These are phyloP conservation scores for Tetranychus piercei DNA, from an alignment of 2,888 invertebrate genomes.

Conservation along the genomic window DNA sequence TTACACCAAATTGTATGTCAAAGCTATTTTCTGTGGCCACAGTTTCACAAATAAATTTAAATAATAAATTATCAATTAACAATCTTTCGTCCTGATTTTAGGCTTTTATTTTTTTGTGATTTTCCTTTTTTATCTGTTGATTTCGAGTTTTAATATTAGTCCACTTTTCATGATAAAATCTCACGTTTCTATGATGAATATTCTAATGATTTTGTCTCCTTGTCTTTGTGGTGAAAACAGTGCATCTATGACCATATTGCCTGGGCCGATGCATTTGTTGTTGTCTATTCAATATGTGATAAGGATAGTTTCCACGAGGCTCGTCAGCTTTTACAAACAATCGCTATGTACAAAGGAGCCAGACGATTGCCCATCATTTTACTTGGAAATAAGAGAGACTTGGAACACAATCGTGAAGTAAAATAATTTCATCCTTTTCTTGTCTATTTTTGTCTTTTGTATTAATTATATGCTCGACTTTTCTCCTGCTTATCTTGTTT, in stretches of 20 bases:
- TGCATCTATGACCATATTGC: conserved; percentile 40
- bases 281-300: conserved; percentile 58
- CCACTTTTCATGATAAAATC: too few relatives aligned
- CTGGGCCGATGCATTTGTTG: conserved; percentile 58
- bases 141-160: too few relatives aligned
- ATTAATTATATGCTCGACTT: background rate
- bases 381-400: conserved; percentile 59
- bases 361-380: conserved; percentile 42
- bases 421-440: background rate
- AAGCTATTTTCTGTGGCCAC: too few relatives aligned
- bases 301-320: conserved; percentile 51
- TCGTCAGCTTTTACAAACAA: conserved; percentile 45
- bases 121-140: too few relatives aligned
- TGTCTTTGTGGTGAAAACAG: background rate
- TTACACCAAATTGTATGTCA: too few relatives aligned
- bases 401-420: conserved; percentile 34
- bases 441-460: background rate
- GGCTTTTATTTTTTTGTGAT: too few relatives aligned
- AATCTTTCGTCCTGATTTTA: too few relatives aligned
- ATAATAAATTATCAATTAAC: too few relatives aligned
- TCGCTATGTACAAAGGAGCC: conserved; percentile 45
- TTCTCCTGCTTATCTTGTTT: background rate
- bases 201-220: too few relatives aligned
- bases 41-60: too few relatives aligned
- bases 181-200: too few relatives aligned